Percentiles rank a stretch among this genome's conserved stretches.
These are phyloP conservation scores for Oscheius sp. DNA, from an alignment of 2,888 invertebrate species.

Conservation along the genomic window DNA sequence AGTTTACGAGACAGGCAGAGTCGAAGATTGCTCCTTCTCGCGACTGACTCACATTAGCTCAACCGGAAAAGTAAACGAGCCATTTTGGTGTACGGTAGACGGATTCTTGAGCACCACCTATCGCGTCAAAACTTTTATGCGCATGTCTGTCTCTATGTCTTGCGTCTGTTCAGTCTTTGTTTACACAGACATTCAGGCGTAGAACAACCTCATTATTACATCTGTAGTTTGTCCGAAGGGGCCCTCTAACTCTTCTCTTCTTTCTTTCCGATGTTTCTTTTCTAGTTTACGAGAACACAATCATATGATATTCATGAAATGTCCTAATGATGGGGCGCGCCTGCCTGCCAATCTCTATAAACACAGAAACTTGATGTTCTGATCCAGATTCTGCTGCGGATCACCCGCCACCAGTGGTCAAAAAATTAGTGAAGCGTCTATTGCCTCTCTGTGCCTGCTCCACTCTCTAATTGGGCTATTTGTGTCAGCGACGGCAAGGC, in stretches of 20 bases:
- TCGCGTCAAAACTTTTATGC: too few species aligned
- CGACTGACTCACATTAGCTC: not conserved
- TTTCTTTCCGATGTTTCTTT: not conserved
- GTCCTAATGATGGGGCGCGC: not conserved
- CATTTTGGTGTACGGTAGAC: not conserved
- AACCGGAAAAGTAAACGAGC: constrained; percentile 1
- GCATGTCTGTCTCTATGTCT: not conserved
- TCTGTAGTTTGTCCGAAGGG: constrained; percentile 21
- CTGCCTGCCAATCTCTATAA: not conserved
- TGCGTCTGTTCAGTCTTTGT: not conserved
- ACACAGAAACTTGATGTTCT: too few species aligned
- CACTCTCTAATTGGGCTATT: constrained; percentile 35
- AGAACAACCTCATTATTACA: constrained; percentile 28
- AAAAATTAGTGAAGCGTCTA: constrained; percentile 32
- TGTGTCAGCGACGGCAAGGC: constrained; percentile 19
- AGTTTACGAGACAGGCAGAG: constrained; percentile 9
- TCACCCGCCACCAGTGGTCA: constrained; percentile 16
- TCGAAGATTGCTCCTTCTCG: not conserved
- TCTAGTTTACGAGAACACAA: not conserved
- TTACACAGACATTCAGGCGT: not conserved
- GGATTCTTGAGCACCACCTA: not conserved
- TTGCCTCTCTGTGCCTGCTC: not conserved
- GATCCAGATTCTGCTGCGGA: not conserved
- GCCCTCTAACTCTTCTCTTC: not conserved
- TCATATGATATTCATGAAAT: constrained; percentile 2